A percentile compares a stretch with the other conserved stretches of the same genome.
These are phyloP conservation scores for Kryptopterus vitreolus DNA, from an alignment of 2,797 vertebrate genomes.

Conservation along the genomic window DNA sequence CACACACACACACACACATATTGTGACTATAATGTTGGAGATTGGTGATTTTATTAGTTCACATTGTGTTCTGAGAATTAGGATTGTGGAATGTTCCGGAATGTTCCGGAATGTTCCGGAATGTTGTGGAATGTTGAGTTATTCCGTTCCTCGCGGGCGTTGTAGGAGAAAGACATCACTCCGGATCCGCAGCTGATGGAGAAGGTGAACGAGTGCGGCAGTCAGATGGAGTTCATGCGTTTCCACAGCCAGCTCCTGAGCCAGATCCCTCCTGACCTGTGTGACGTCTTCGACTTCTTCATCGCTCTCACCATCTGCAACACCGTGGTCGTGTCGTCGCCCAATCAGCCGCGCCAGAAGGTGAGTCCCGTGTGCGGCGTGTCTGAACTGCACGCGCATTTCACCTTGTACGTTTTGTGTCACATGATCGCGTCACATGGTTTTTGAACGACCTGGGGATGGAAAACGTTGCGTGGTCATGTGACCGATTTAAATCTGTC, in stretches of 20 bases:
- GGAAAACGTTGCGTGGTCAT: too few relatives aligned
- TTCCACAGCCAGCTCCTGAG: slow-evolving; percentile 79
- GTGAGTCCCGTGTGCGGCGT: slow-evolving; percentile 59
- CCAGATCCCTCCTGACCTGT: slow-evolving; percentile 85
- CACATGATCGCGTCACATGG: too few relatives aligned
- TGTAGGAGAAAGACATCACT: slow-evolving; percentile 92
- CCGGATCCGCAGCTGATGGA: slow-evolving; percentile 91
- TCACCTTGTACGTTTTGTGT: too few relatives aligned
- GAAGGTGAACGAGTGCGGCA: slow-evolving; percentile 90
- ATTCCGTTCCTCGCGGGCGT: too few relatives aligned
- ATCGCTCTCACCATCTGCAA: slow-evolving; percentile 95
- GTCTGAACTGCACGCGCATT: neutral
- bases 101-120: neutral
- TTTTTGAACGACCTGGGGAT: too few relatives aligned
- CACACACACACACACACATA: too few relatives aligned
- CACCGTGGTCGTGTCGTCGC: slow-evolving; percentile 93
- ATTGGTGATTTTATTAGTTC: too few relatives aligned
- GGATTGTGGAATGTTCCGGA: neutral
- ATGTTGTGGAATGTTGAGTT: neutral
- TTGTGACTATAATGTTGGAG: too few relatives aligned
- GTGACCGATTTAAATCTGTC: too few relatives aligned
- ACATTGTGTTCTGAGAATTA: too few relatives aligned
- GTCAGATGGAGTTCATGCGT: slow-evolving; percentile 80
- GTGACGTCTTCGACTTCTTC: slow-evolving; percentile 92
- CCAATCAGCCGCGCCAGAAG: slow-evolving; percentile 93